Evolutionary conservation across 2,888 invertebrate genomes (phyloP), one percentile per base, ranked within the genome.

Genomic region (Erebia epiphron): DNA sequence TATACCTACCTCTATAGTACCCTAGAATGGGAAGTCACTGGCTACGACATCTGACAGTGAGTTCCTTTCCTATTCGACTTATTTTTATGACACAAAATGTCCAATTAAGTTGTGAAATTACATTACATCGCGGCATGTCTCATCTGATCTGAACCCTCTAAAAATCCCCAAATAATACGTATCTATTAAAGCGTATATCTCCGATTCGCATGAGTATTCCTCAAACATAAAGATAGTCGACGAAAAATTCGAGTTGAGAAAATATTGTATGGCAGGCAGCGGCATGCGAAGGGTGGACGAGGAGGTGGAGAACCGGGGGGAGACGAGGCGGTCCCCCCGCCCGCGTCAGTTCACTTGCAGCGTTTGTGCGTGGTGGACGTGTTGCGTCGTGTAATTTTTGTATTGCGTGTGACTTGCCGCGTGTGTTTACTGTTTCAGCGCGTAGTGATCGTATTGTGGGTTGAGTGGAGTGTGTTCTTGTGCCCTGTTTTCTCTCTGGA

Each of bases 181-280:
- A 90, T 90, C 89, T 90, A 92, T 91, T 91, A 90, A 88, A 90
- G 90, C 88, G 88, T 90, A 89, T 90, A 91, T 89, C 90, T 90
- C 86, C 88, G 90, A 91, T 91, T 90, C 90, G 86, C 83, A 88
- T 89, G 90, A 92, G 90, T 91, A 92, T 92, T 92, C 88, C 88
- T 91, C 91, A 91, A 92, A 91, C 90, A 90, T 89, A 88, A 66
- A 92, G 90, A 91, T 90, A 90, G 90, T 91, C 89, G 88, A 90
- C 90, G 91, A 92, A 92, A 92, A 92, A 92, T 91, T 91, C 88
- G 88, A 91, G 90, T 89, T 88, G 89, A 91, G 91, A 91, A 90
- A 91, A 91, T 90, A 90, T n/a, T 92, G 90, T 91, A 90, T 86
- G 90, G 88, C 87, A 83, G 80, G 88, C 87, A 82, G 80, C 79